A percentile compares a stretch with the other conserved stretches of the same genome.
These are phyloP conservation scores for Drosophila quinaria DNA, from an alignment of 2,888 invertebrate genomes.

Conservation along the genomic window DNA sequence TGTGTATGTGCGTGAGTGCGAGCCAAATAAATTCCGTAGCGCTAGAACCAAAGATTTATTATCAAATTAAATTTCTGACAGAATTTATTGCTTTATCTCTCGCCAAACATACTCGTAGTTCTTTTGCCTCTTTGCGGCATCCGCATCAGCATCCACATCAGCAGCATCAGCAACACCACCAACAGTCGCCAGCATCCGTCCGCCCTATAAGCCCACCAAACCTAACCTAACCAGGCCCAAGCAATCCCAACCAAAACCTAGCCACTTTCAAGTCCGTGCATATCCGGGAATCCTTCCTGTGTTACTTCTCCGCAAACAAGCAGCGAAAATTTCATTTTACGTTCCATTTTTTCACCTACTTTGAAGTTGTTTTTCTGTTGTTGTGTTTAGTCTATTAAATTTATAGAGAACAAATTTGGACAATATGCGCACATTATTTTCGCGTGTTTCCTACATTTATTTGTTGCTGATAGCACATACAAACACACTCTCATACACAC, in stretches of 20 bases:
- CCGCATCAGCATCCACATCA: slow-evolving; percentile 57
- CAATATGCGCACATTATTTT: slow-evolving; percentile 80
- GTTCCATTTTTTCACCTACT: slow-evolving; percentile 22
- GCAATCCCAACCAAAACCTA: slow-evolving; percentile 46
- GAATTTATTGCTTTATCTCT: slow-evolving; percentile 87
- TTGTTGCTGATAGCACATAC: slow-evolving; percentile 41
- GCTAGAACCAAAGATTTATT: slow-evolving; percentile 86
- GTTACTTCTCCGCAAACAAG: slow-evolving; percentile 55
- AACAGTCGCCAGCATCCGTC: slow-evolving; percentile 49
- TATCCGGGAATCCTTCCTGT: slow-evolving; percentile 43
- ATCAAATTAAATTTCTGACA: slow-evolving; percentile 87
- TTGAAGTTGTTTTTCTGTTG: slow-evolving; percentile 23
- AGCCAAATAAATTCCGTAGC: slow-evolving; percentile 86
- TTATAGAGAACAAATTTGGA: slow-evolving; percentile 83
- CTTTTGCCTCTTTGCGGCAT: slow-evolving; percentile 83
- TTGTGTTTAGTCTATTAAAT: slow-evolving; percentile 75
- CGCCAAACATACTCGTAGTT: slow-evolving; percentile 81
- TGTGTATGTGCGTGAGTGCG: slow-evolving; percentile 72
- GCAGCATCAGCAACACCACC: slow-evolving; percentile 42
- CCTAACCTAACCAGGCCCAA: slow-evolving; percentile 41
- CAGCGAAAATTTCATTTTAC: slow-evolving; percentile 66
- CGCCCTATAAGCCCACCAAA: slow-evolving; percentile 36
- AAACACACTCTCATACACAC: slow-evolving; percentile 1
- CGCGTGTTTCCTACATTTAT: slow-evolving; percentile 69
- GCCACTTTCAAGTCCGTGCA: slow-evolving; percentile 57